These are phyloP conservation scores for Lasioglossum villosulum DNA, from an alignment of 2,888 invertebrate species.

Conservation along the genomic window DNA sequence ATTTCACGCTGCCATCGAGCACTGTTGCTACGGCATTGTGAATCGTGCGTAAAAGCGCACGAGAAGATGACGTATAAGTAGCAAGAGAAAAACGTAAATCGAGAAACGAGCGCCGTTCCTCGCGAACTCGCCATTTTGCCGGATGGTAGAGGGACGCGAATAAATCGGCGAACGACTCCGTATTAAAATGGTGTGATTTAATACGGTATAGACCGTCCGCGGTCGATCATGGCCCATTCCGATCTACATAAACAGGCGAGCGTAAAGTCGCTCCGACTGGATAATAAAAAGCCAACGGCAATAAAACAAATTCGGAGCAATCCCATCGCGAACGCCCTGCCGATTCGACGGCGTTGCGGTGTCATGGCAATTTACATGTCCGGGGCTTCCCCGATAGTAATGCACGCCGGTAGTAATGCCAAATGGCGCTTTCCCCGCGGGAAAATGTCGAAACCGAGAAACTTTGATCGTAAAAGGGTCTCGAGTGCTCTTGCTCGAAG, in stretches of 20 bases:
- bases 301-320: constrained; percentile 14
- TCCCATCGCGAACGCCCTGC: neutral
- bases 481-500: constrained; percentile 65
- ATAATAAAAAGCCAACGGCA: constrained; percentile 7
- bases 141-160: neutral
- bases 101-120: neutral
- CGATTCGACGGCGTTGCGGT: constrained; percentile 15
- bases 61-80: neutral
- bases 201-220: neutral
- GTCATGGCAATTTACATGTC: constrained; percentile 62
- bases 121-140: neutral
- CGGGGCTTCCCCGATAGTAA: constrained; percentile 37
- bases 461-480: constrained; percentile 79
- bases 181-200: constrained; percentile 8
- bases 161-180: neutral
- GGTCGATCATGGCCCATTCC: neutral
- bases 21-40: neutral
- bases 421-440: constrained; percentile 56
- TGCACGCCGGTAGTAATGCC: constrained; percentile 54
- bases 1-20: neutral
- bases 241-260: neutral
- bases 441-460: constrained; percentile 72
- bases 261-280: neutral
- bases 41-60: neutral
- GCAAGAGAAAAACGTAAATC: neutral